A percentile compares a stretch with the other conserved stretches of the same genome.
Evolutionary conservation across 2,113 vertebrate genomes (phyloP).

Genomic region (Neogale vison): DNA sequence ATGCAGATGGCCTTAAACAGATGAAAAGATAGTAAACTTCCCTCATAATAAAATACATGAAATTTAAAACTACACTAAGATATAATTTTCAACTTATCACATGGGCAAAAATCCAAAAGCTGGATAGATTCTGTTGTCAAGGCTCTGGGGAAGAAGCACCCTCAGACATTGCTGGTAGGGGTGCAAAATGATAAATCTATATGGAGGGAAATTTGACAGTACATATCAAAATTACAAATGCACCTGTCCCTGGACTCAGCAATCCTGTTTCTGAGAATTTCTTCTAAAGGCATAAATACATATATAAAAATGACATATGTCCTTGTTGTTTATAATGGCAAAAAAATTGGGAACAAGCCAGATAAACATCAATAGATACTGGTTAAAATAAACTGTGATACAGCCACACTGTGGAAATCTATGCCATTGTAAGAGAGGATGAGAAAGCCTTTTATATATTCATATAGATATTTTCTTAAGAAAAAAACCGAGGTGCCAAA

Average conservation of each 20-base stretch:
- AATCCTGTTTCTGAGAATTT: slow-evolving; percentile 43
- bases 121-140: background rate
- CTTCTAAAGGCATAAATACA: background rate
- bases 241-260: background rate
- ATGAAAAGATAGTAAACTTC: slow-evolving; percentile 13
- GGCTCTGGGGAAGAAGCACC: background rate
- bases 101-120: background rate
- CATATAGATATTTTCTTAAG: background rate
- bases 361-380: background rate
- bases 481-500: background rate
- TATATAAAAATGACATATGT: background rate
- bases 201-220: background rate
- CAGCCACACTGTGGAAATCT: background rate
- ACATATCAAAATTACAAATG: slow-evolving; percentile 34
- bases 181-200: background rate
- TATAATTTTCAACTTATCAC: background rate
- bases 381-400: background rate
- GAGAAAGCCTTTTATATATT: background rate
- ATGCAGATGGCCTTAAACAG: background rate
- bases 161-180: background rate
- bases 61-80: slow-evolving; percentile 27
- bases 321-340: background rate
- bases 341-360: background rate
- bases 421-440: background rate
- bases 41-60: background rate